These are phyloP conservation scores for Glaucopsyche alexis DNA, from an alignment of 2,888 invertebrate genomes.

Conservation along the genomic window DNA sequence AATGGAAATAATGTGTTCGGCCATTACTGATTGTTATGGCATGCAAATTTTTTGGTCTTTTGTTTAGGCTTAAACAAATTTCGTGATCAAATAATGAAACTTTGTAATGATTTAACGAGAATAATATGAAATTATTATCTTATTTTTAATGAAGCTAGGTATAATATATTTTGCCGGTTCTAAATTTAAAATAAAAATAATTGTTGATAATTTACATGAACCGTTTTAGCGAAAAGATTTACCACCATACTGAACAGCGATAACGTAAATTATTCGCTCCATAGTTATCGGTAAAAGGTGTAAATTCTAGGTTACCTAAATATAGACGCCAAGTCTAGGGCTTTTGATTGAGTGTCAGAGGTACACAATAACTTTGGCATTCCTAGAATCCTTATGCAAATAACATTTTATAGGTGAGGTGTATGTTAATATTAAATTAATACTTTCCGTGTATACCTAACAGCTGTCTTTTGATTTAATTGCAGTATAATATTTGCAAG, in stretches of 20 bases:
- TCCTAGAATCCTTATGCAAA: background rate
- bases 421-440: background rate
- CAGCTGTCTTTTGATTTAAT: too few relatives aligned
- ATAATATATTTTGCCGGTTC: background rate
- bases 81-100: conserved; percentile 11
- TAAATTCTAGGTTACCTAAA: conserved; percentile 22
- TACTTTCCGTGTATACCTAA: background rate
- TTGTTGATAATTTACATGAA: background rate
- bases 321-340: conserved; percentile 15
- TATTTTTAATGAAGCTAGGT: background rate
- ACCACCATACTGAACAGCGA: background rate
- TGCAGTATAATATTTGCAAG: too few relatives aligned
- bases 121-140: background rate
- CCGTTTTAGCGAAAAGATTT: background rate
- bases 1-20: conserved; percentile 68
- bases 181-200: background rate
- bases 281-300: conserved; percentile 8
- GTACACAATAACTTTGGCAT: conserved; percentile 6
- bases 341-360: conserved; percentile 16
- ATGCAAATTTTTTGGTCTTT: conserved; percentile 60
- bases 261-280: conserved; percentile 1
- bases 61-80: conserved; percentile 35
- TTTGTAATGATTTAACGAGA: background rate
- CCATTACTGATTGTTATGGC: conserved; percentile 62
- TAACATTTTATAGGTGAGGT: background rate